Conservation (phyloP, 2,888 invertebrate species). For the Hypolimnas misippus region DNA sequence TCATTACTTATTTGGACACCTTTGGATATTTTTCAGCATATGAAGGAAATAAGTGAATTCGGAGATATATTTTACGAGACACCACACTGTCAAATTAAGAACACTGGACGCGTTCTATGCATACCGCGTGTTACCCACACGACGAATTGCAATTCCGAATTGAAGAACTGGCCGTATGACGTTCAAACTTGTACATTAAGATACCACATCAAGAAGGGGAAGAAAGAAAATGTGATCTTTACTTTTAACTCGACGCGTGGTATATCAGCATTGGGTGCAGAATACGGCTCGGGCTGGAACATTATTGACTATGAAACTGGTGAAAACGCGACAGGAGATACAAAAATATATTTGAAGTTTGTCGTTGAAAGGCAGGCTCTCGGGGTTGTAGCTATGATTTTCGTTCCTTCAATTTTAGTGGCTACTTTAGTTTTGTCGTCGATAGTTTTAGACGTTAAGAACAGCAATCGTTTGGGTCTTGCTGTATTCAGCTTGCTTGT, state of each 20-base stretch:
- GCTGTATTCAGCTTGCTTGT: constrained; percentile 51
- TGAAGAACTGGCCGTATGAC: constrained; percentile 57
- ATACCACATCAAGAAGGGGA: constrained; percentile 33
- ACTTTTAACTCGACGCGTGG: constrained; percentile 37
- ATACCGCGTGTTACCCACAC: constrained; percentile 15
- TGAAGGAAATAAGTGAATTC: constrained; percentile 28
- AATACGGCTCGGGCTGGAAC: constrained; percentile 56
- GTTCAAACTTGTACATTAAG: constrained; percentile 50
- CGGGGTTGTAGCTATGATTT: constrained; percentile 49
- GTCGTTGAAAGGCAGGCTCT: constrained; percentile 54
- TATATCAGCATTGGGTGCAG: constrained; percentile 44
- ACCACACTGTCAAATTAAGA: constrained; percentile 41
- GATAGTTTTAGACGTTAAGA: constrained; percentile 50
- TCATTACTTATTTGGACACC: constrained; percentile 46
- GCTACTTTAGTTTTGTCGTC: constrained; percentile 48
- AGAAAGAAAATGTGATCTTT: constrained; percentile 37
- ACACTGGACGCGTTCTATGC: constrained; percentile 46
- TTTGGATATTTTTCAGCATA: constrained; percentile 44
- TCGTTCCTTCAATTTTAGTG: constrained; percentile 53
- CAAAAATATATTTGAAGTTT: constrained; percentile 51
- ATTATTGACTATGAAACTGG: constrained; percentile 51
- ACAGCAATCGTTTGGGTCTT: constrained; percentile 47
- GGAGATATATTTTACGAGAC: constrained; percentile 12
- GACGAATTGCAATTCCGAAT: constrained; percentile 46
- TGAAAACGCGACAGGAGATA: constrained; percentile 36